Percentiles rank a stretch among this genome's conserved stretches.
Evolutionary conservation across 2,888 invertebrate genomes (phyloP).

Genomic region (Anoncus sp.): DNA sequence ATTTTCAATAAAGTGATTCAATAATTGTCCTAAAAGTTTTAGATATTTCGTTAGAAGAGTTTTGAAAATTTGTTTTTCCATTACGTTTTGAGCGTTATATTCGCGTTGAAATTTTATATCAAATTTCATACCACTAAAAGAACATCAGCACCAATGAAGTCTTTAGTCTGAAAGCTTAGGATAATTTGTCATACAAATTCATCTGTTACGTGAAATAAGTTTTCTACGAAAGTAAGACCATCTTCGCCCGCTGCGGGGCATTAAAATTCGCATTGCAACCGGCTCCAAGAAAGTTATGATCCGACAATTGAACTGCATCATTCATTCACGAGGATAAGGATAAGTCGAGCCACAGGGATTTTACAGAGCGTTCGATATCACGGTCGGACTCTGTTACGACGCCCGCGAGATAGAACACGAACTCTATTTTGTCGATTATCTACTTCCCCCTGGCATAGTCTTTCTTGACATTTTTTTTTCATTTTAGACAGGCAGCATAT

Average conservation of each 20-base stretch:
- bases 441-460: conserved; percentile 2
- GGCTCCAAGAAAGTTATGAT: conserved; percentile 32
- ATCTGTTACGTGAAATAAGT: conserved; percentile 31
- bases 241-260: conserved; percentile 16
- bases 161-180: not conserved
- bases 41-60: not conserved
- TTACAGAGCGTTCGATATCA: conserved; percentile 2
- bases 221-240: not conserved
- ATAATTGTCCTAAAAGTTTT: too few species aligned
- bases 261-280: conserved; percentile 24
- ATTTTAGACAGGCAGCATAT: not conserved
- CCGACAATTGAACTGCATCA: conserved; percentile 33
- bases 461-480: not conserved
- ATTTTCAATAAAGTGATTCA: not conserved
- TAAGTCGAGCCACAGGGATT: not conserved
- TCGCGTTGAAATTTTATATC: not conserved
- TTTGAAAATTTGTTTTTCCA: not conserved
- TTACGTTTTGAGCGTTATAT: not conserved
- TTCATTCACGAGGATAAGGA: conserved; percentile 37
- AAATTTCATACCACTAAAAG: not conserved
- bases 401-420: conserved; percentile 28
- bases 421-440: conserved; percentile 38
- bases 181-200: conserved; percentile 44
- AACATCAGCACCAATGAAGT: not conserved
- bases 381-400: conserved; percentile 15